Base-by-base conservation (phyloP, 2,797 vertebrate species). In the Pangasius macronema region DNA sequence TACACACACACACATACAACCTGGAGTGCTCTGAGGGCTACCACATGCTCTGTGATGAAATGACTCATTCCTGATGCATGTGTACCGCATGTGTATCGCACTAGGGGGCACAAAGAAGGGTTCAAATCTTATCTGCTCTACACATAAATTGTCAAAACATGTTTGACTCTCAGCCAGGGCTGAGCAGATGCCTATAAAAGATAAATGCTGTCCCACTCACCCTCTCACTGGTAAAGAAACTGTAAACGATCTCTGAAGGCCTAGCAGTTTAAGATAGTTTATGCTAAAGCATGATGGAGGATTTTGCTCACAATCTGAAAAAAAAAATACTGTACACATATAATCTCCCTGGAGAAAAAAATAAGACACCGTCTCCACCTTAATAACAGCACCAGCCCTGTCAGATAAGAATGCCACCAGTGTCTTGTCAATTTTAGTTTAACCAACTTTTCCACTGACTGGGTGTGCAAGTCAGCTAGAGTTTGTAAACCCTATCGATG, bases 91-190 rank as follows among this genome's bases (percentile, higher is more conserved):
- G 53, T 82, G 33, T 5, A 65, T 65, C 57, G 22, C 87, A 81
- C 39, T 81, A 55, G 84, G 36, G 84, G 84, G 87, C 57, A 75
- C 33, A 42, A 85, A 85, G 30, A 67, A 80, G 61, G 30, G 90
- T 93, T 93, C 92, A 93, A 91, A 91, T 82, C 90, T 79, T 89
- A 68, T 89, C 77, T 84, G 90, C 87, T 85, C 90, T 84, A 85
- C 85, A 46, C 87, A 84, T 55, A 90, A 89, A 91, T 92, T 93
- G 94, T 94, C 94, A 93, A 92, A 94, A 93, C 93, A 92, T 67
- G 88, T 92, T 93, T 53, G 63, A 90, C 87, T 88, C 89, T 59
- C 89, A 80, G 81, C 5, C 88, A 93, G 89, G 92, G 93, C 92
- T 95, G 93, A 93, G 93, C 93, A 90, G 91, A 84, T 22, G 90